These are phyloP conservation scores for Drosophila putrida DNA, from an alignment of 2,888 invertebrate genomes.

Conservation along the genomic window DNA sequence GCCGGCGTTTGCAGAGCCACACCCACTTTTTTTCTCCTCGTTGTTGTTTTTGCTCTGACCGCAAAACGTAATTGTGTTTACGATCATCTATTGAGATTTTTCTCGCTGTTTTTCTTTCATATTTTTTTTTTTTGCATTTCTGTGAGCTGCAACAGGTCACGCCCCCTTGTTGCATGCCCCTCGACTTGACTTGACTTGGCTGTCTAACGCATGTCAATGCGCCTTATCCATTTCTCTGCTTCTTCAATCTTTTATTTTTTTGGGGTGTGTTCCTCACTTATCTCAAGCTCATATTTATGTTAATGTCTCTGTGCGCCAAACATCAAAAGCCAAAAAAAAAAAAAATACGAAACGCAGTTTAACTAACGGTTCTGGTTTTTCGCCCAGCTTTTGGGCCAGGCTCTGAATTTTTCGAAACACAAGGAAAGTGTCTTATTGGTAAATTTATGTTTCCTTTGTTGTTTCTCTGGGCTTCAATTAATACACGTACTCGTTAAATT, in stretches of 20 bases:
- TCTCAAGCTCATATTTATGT: constrained; percentile 77
- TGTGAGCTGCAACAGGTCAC: constrained; percentile 60
- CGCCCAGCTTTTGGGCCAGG: constrained; percentile 4
- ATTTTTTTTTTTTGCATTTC: background rate
- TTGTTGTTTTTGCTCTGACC: constrained; percentile 44
- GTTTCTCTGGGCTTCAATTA: constrained; percentile 48
- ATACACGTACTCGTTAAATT: constrained; percentile 33
- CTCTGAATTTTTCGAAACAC: constrained; percentile 13
- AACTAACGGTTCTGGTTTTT: constrained; percentile 52
- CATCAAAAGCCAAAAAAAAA: constrained; percentile 64
- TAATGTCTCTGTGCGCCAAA: constrained; percentile 71
- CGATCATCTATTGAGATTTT: constrained; percentile 77
- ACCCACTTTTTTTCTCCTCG: constrained; percentile 53
- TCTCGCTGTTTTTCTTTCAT: constrained; percentile 6
- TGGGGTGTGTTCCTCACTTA: constrained; percentile 69
- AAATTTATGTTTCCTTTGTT: constrained; percentile 79
- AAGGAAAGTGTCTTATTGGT: constrained; percentile 70
- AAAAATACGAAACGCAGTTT: constrained; percentile 32
- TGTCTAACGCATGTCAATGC: constrained; percentile 76
- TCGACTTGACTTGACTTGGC: constrained; percentile 19
- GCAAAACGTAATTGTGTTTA: constrained; percentile 74
- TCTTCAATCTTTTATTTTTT: constrained; percentile 10
- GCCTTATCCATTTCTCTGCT: background rate
- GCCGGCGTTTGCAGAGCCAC: constrained; percentile 65
- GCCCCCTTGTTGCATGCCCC: constrained; percentile 58